A percentile compares a stretch with the other conserved stretches of the same genome.
Evolutionary conservation across 1,140 invertebrate genomes (phyloP).

Genomic region (Hyphantria cunea): DNA sequence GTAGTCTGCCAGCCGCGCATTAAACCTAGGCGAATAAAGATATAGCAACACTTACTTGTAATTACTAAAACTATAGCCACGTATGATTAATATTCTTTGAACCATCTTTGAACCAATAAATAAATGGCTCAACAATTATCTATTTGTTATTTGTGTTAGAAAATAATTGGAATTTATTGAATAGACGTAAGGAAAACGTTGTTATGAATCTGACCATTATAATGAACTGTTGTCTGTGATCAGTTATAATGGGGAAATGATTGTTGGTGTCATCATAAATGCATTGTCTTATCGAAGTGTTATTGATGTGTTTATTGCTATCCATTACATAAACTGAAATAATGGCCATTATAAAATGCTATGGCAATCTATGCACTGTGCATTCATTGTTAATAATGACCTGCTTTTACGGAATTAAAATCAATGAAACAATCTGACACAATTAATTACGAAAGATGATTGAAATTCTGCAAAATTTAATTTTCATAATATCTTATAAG

Average conservation of each 20-base stretch:
- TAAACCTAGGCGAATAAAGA: too few relatives aligned
- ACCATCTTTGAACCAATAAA: too few relatives aligned
- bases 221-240: not conserved
- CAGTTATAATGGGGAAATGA: constrained; percentile 7
- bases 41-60: too few relatives aligned
- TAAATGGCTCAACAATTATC: not conserved
- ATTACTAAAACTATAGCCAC: too few relatives aligned
- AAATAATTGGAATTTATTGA: not conserved
- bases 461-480: too few relatives aligned
- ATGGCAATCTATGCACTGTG: not conserved
- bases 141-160: not conserved
- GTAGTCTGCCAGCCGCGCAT: too few relatives aligned
- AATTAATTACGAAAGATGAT: too few relatives aligned
- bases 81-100: too few relatives aligned
- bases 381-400: too few relatives aligned
- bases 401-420: too few relatives aligned
- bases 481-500: too few relatives aligned
- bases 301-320: constrained; percentile 37
- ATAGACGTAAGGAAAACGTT: not conserved
- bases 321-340: constrained; percentile 14
- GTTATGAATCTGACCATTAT: not conserved
- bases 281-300: constrained; percentile 11
- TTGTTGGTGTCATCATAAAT: constrained; percentile 2
- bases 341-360: constrained; percentile 1
- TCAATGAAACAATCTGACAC: too few relatives aligned